These are phyloP conservation scores for Procambarus clarkii DNA, from an alignment of 1,140 invertebrate genomes.

Conservation along the genomic window DNA sequence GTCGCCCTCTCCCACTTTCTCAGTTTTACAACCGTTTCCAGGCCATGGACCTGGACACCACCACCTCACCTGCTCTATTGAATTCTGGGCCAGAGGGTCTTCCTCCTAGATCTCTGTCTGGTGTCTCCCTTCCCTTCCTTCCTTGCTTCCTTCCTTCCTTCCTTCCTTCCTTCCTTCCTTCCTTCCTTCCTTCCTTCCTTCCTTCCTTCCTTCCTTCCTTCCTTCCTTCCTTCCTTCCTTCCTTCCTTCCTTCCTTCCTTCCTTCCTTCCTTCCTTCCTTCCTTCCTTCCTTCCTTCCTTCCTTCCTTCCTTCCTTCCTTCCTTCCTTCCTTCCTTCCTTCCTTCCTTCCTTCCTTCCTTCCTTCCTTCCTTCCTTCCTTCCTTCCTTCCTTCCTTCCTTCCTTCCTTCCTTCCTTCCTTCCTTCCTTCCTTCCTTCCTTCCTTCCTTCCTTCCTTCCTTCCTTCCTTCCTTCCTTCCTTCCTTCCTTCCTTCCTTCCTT, in stretches of 20 bases:
- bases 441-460: too few relatives aligned
- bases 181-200: slow-evolving; percentile 26
- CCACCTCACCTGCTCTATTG: too few relatives aligned
- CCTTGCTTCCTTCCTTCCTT: slow-evolving; percentile 29
- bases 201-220: slow-evolving; percentile 30
- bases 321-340: neutral
- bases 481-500: too few relatives aligned
- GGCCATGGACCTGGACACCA: too few relatives aligned
- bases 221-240: neutral
- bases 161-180: slow-evolving; percentile 38
- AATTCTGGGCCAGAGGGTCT: too few relatives aligned
- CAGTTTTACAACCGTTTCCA: too few relatives aligned
- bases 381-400: slow-evolving; percentile 7
- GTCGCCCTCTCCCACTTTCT: too few relatives aligned
- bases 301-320: neutral
- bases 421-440: neutral
- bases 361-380: neutral
- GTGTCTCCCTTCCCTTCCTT: neutral
- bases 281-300: neutral
- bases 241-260: neutral
- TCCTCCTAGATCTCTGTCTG: too few relatives aligned
- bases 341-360: neutral
- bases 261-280: neutral
- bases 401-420: slow-evolving; percentile 12
- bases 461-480: too few relatives aligned